Conservation (phyloP, 1,140 invertebrate species). For the Bacillus rossius region DNA sequence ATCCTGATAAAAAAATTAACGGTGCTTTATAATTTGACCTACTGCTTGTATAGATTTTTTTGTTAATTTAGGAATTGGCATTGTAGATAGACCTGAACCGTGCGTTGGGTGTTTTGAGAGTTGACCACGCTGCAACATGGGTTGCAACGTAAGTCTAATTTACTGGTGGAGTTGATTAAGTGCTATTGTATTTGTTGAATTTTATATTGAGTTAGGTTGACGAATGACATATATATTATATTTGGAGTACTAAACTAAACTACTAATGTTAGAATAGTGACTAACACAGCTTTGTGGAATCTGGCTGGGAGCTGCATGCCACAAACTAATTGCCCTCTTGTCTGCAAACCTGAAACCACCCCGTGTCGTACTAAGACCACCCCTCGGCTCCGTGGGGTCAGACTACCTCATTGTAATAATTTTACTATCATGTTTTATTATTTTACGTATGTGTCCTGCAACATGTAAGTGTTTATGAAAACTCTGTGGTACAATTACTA, state of each 20-base stretch:
- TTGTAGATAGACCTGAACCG: no score
- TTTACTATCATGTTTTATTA: background rate
- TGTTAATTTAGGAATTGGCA: background rate
- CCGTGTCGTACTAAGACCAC: slow-evolving; percentile 12
- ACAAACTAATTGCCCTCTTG: no score
- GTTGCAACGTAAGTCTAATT: no score
- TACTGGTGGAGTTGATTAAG: background rate
- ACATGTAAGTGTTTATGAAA: slow-evolving; percentile 14
- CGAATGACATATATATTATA: slow-evolving; percentile 4
- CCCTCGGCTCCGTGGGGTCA: slow-evolving; percentile 5
- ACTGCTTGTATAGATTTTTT: slow-evolving; percentile 15
- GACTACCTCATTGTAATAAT: slow-evolving; percentile 16
- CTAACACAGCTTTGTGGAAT: slow-evolving; percentile 3
- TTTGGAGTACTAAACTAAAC: slow-evolving; percentile 9
- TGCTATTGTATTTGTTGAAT: slow-evolving; percentile 14
- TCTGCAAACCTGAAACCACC: no score
- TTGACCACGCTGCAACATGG: no score
- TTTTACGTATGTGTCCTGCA: slow-evolving; percentile 7
- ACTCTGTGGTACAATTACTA: slow-evolving; percentile 18
- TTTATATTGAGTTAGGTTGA: slow-evolving; percentile 7
- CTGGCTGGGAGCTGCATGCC: no score
- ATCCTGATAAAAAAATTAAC: slow-evolving; percentile 7
- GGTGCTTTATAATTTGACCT: slow-evolving; percentile 11
- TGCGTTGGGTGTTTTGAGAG: no score
- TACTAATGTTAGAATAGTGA: slow-evolving; percentile 6